Base-by-base conservation (phyloP, 2,113 vertebrate genomes). In the Lampris incognitus region DNA sequence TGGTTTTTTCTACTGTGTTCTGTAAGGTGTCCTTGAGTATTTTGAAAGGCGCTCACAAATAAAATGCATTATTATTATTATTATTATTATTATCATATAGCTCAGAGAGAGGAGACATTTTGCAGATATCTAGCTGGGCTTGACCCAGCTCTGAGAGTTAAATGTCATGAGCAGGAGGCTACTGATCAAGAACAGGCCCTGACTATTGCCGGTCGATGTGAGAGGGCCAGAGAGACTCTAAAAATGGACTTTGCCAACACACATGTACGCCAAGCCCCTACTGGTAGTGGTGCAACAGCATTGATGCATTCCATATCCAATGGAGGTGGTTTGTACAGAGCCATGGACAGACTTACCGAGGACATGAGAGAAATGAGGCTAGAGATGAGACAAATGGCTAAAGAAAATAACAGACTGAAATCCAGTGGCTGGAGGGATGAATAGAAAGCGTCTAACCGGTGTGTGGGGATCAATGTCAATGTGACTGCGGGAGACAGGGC, bases 201-300 rank as follows among this genome's bases (percentile, higher is more conserved):
- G 72, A 48, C 58, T 39, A 58, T 75, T 2, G 42, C 72, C 5
- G 54, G 64, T 13, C 36, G 44, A 44, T 76, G 73, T 52, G 56
- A 76, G 11, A 76, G 50, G 48, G 38, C 65, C 13, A 60, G 56
- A 41, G 54, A 66, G 46, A 50, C 63, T 48, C 44, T 67, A 5
- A 24, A 24, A 24, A 24, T 24, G 24, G 24, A 24, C 24, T 24
- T 24, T 24, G 24, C 24, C 24, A 24, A 24, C 24, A 24, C 24
- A 24, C 24, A 24, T 24, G 24, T 24, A 24, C 24, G 24, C 24
- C 24, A 24, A 24, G 24, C 24, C 24, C 24, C 24, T 24, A 24
- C 24, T 24, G 24, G 24, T 24, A 24, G 24, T 24, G 24, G 24
- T 24, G 24, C 24, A 24, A 24, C 24, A 24, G 24, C 24, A 24